phyloP scores from a whole-genome alignment of 2,797 vertebrate genomes.

The Tympanoctomys barrerae region DNA sequence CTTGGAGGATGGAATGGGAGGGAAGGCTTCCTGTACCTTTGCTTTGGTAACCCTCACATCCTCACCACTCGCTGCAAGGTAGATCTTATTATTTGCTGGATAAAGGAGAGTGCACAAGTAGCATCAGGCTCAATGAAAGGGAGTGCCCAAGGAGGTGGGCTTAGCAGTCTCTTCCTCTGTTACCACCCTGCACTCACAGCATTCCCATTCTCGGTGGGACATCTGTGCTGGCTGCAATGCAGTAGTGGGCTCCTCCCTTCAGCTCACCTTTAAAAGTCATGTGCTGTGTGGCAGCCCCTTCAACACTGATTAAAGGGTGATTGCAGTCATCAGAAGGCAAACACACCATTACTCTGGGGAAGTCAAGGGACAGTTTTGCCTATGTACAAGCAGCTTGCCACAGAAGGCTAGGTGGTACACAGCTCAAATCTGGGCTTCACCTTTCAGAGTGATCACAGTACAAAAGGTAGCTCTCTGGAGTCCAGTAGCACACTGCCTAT shows the following conservation, averaged over 20 bases:
- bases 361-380: neutral
- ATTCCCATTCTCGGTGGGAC: neutral
- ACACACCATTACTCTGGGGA: neutral
- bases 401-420: neutral
- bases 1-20: neutral
- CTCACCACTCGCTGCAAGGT: neutral
- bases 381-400: too few species aligned
- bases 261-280: conserved; percentile 7
- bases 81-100: neutral
- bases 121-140: neutral
- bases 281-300: neutral
- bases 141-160: neutral
- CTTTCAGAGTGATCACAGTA: neutral
- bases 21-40: neutral
- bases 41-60: neutral
- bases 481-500: neutral
- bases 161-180: neutral
- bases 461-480: neutral
- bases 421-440: neutral
- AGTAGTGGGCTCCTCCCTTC: neutral
- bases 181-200: rapidly evolving
- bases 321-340: neutral
- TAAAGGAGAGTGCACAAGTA: neutral
- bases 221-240: neutral
- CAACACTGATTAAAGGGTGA: neutral